phyloP scores from a whole-genome alignment of 2,113 vertebrate genomes.

The Burhinus oedicnemus region DNA sequence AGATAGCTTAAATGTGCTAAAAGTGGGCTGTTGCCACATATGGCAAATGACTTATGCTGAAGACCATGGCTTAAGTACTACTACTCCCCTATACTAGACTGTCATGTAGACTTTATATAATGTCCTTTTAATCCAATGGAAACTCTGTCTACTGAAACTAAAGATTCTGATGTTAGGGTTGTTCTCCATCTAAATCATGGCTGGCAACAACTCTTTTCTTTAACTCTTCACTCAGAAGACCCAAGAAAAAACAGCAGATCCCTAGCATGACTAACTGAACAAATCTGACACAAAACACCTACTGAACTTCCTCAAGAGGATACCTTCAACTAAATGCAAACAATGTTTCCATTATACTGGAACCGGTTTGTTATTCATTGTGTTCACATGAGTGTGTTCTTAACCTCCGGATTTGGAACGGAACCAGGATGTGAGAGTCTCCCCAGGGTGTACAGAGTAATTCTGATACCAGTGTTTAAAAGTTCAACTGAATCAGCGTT shows the following conservation, averaged over 20 bases:
- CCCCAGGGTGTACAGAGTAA: background rate
- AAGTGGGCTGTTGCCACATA: background rate
- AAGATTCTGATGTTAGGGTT: background rate
- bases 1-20: background rate
- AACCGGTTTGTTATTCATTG: slow-evolving; percentile 17
- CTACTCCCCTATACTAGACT: background rate
- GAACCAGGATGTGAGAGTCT: background rate
- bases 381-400: background rate
- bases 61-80: background rate
- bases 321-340: background rate
- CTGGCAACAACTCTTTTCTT: background rate
- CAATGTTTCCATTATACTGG: background rate
- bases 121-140: background rate
- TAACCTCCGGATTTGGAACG: background rate
- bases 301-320: background rate
- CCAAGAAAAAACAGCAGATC: background rate
- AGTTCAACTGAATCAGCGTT: background rate
- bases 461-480: background rate
- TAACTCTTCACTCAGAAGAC: background rate
- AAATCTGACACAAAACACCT: background rate
- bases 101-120: background rate
- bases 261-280: background rate
- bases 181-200: background rate
- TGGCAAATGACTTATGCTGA: background rate
- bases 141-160: background rate